A percentile compares a stretch with the other conserved stretches of the same genome.
Evolutionary conservation across 2,113 vertebrate genomes (phyloP).

Genomic region (Corvus moneduloides): DNA sequence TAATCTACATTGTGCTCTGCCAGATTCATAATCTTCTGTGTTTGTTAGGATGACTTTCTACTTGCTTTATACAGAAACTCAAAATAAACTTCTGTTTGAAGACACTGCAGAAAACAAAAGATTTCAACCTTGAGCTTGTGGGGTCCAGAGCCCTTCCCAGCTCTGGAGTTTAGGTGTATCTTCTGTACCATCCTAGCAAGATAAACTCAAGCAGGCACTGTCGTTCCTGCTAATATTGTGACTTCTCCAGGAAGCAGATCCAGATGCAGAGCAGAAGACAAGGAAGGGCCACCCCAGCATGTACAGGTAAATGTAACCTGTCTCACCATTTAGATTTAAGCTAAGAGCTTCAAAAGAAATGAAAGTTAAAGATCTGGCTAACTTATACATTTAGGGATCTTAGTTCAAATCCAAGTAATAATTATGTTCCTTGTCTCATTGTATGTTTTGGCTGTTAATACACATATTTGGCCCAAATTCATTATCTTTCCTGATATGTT

Average conservation of each 20-base stretch:
- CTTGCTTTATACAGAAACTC: slow-evolving; percentile 4
- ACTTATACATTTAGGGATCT: not conserved
- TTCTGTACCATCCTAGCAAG: not conserved
- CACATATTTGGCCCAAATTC: not conserved
- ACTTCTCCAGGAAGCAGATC: not conserved
- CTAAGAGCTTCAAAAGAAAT: not conserved
- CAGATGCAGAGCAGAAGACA: not conserved
- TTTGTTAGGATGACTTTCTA: slow-evolving; percentile 42
- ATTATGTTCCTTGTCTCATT: not conserved
- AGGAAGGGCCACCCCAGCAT: not conserved
- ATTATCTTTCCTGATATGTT: not conserved
- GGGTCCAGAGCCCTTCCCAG: not conserved
- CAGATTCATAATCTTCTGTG: slow-evolving; percentile 25
- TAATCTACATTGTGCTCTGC: slow-evolving; percentile 9
- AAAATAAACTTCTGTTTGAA: slow-evolving; percentile 27
- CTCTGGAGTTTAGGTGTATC: not conserved
- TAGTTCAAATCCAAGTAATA: not conserved
- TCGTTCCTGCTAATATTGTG: not conserved
- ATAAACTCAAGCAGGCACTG: not conserved
- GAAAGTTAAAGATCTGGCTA: not conserved
- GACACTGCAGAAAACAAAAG: not conserved
- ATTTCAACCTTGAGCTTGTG: not conserved
- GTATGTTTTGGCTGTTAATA: not conserved
- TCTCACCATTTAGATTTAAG: not conserved
- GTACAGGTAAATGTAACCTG: not conserved